A percentile compares a stretch with the other conserved stretches of the same genome.
These are phyloP conservation scores for Macrosteles quadrilineatus DNA, from an alignment of 1,140 invertebrate genomes.

Conservation along the genomic window DNA sequence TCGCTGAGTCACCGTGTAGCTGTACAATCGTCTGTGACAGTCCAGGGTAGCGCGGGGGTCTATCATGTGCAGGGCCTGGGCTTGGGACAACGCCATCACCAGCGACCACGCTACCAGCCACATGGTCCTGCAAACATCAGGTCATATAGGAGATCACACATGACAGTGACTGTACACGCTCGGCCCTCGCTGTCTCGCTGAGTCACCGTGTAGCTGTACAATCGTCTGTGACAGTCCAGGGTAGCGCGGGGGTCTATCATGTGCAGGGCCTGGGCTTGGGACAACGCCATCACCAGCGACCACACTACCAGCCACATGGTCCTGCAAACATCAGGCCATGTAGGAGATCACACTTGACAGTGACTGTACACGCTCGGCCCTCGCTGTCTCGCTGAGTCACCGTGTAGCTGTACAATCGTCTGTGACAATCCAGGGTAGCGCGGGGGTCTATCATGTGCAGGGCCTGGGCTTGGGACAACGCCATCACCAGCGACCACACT, in stretches of 20 bases:
- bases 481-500: no score
- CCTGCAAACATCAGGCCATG: no score
- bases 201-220: slow-evolving; percentile 54
- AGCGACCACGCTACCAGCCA: no score
- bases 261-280: no score
- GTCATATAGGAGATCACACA: no score
- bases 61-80: slow-evolving; percentile 34
- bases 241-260: slow-evolving; percentile 46
- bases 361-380: slow-evolving; percentile 68
- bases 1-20: slow-evolving; percentile 55
- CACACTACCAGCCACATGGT: no score
- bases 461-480: no score
- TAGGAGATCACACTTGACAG: no score
- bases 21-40: slow-evolving; percentile 54
- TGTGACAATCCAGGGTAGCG: slow-evolving; percentile 53
- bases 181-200: slow-evolving; percentile 63
- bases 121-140: no score
- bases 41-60: slow-evolving; percentile 48
- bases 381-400: slow-evolving; percentile 60
- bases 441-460: slow-evolving; percentile 46
- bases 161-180: slow-evolving; percentile 69
- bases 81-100: no score
- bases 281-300: no score
- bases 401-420: slow-evolving; percentile 52
- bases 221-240: slow-evolving; percentile 53